These are phyloP conservation scores for Parauchenoglanis punctatus DNA, from an alignment of 2,797 vertebrate species.

Conservation along the genomic window DNA sequence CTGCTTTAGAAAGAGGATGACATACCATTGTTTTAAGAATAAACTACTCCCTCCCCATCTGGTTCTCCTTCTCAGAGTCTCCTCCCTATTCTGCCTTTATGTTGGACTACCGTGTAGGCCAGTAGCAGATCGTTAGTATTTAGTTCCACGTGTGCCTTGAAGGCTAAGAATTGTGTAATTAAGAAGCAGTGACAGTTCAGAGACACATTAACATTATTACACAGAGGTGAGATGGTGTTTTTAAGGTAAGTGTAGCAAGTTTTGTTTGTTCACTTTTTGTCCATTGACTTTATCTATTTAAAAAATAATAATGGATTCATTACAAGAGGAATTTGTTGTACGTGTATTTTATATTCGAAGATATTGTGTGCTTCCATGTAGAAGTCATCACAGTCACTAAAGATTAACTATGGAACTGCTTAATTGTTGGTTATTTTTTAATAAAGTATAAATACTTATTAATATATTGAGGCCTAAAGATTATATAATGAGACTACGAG, in stretches of 20 bases:
- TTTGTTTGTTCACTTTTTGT: constrained; percentile 6
- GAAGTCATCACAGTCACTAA: not conserved
- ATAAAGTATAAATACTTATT: not conserved
- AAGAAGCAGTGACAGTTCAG: constrained; percentile 19
- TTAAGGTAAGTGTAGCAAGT: constrained; percentile 24
- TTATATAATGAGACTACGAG: not conserved
- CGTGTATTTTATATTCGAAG: not conserved
- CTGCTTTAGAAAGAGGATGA: constrained; percentile 46
- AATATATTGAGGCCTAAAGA: not conserved
- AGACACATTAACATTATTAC: not conserved
- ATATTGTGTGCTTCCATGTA: not conserved
- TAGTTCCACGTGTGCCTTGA: not conserved
- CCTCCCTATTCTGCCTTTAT: constrained; percentile 42
- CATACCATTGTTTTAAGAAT: constrained; percentile 62
- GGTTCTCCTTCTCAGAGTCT: constrained; percentile 24
- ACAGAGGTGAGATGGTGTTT: constrained; percentile 40
- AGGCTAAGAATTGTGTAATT: constrained; percentile 31
- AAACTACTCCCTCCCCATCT: constrained; percentile 54
- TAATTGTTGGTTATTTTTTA: too few species aligned
- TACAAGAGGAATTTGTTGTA: not conserved
- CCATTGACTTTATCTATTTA: not conserved
- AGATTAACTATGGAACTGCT: not conserved
- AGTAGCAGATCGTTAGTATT: constrained; percentile 10
- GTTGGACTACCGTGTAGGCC: constrained; percentile 52
- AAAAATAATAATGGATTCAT: not conserved